Percentiles rank a stretch among this genome's conserved stretches.
These are phyloP conservation scores for Caenorhabditis inopinata DNA, from an alignment of 1,140 invertebrate species.

Conservation along the genomic window DNA sequence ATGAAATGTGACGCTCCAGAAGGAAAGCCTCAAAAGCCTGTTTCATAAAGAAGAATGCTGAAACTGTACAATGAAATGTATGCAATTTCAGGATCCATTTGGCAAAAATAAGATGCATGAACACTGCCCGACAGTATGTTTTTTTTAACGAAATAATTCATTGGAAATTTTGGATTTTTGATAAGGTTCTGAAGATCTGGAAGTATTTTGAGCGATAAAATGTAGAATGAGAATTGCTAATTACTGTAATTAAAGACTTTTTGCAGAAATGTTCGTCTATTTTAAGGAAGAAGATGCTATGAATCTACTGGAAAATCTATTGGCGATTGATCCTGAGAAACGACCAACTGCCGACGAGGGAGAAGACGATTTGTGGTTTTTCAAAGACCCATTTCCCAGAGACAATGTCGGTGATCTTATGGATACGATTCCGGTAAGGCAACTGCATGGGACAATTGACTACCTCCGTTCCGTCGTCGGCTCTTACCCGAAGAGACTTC, in stretches of 20 bases:
- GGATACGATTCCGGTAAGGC: slow-evolving; percentile 49
- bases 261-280: too few relatives aligned
- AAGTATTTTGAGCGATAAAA: too few relatives aligned
- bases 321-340: slow-evolving; percentile 87
- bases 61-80: too few relatives aligned
- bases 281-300: slow-evolving; percentile 88
- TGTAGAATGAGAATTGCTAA: too few relatives aligned
- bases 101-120: neutral
- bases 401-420: slow-evolving; percentile 59
- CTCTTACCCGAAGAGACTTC: too few relatives aligned
- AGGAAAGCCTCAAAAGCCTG: neutral
- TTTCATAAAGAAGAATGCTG: too few relatives aligned
- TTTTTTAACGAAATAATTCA: too few relatives aligned
- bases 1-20: neutral
- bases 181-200: slow-evolving; percentile 55
- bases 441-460: too few relatives aligned
- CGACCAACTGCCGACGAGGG: slow-evolving; percentile 87
- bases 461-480: too few relatives aligned
- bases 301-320: slow-evolving; percentile 86
- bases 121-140: neutral
- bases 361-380: slow-evolving; percentile 89
- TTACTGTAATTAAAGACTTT: too few relatives aligned
- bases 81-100: neutral
- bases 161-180: neutral
- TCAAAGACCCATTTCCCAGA: slow-evolving; percentile 88